phyloP scores from a whole-genome alignment of 2,888 invertebrate species.

The Dyspetes luteomarginatus region DNA sequence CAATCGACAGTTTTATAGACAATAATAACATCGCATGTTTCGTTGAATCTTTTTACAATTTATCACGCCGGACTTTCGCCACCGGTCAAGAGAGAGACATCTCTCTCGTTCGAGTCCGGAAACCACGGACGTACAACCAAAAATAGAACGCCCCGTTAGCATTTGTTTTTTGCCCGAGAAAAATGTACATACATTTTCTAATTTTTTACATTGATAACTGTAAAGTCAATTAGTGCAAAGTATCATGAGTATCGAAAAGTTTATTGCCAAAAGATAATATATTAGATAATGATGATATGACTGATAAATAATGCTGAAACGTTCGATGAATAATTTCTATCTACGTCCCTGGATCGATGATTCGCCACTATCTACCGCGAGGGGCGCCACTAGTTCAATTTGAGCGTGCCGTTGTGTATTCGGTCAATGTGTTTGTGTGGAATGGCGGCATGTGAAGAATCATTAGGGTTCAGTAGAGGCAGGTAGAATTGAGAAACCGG shows the following conservation, averaged over 20 bases:
- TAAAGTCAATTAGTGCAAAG: too few species aligned
- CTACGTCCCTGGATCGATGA: slow-evolving; percentile 9
- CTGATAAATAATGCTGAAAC: background rate
- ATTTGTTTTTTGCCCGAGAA: too few species aligned
- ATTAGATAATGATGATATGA: too few species aligned
- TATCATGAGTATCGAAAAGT: background rate
- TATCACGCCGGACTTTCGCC: slow-evolving; percentile 1
- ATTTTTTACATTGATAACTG: too few species aligned
- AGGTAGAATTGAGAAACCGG: slow-evolving; percentile 55
- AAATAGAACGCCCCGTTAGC: background rate
- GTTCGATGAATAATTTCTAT: background rate
- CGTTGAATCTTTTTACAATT: background rate
- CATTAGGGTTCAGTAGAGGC: slow-evolving; percentile 59
- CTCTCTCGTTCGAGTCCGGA: background rate
- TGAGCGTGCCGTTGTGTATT: background rate
- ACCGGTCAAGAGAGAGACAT: background rate
- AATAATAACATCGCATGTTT: slow-evolving; percentile 10
- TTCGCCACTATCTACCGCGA: slow-evolving; percentile 2
- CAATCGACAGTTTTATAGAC: background rate
- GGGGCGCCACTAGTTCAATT: slow-evolving; percentile 19
- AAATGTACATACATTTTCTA: too few species aligned
- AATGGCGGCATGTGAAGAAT: slow-evolving; percentile 70
- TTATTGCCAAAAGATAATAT: background rate
- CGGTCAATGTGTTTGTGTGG: slow-evolving; percentile 53
- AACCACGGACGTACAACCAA: slow-evolving; percentile 15